Evolutionary conservation across 2,797 vertebrate genomes (phyloP), one percentile per base, ranked within the genome.

Genomic region (Acanthornis magna): DNA sequence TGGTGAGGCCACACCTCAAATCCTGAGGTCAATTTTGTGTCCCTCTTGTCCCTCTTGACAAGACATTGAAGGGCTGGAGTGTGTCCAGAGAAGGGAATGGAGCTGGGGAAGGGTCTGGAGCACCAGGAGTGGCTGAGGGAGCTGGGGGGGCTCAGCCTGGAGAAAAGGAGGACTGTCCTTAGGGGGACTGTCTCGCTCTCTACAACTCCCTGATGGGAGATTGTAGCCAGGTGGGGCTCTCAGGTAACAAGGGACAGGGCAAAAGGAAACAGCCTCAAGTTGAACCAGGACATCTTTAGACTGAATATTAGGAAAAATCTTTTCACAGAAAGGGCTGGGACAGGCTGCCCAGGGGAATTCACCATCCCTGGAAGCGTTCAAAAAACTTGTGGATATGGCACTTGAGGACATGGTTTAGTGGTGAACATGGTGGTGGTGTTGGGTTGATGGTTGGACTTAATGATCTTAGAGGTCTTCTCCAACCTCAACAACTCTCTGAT

Each of bases 11-110:
- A 43, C 40, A 45, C 13, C 18, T 63, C 22, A 19, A 32, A 36
- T 65, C 22, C 43, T 40, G 53, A 73, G 85, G 53, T 79, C 19
- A 40, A 1, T 66, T 80, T 73, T 51, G 36, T n/a, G 38, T n/a
- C 25, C 14, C 8, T 51, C 29, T 30, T 67, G 38, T n/a, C 25
- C 14, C 8, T 51, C 29, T 30, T 67, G 47, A 47, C 47, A 88
- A 22, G n/a, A 66, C n/a, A 29, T 17, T 25, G 53, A 81, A 58
- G 30, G 22, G 47, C 55, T 74, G 40, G 38, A 66, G 29, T 0
- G 0, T 30, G 17, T 66, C 45, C 11, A 60, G n/a, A 30, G 45
- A 60, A 53, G 29, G 45, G n/a, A 51, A 29, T 0, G 1, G 11
- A 88, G 11, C 20, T 29, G 20, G n/a, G n/a, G 21, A 80, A 47